These are phyloP conservation scores for Eremophila alpestris DNA, from an alignment of 2,797 vertebrate genomes.

Conservation along the genomic window DNA sequence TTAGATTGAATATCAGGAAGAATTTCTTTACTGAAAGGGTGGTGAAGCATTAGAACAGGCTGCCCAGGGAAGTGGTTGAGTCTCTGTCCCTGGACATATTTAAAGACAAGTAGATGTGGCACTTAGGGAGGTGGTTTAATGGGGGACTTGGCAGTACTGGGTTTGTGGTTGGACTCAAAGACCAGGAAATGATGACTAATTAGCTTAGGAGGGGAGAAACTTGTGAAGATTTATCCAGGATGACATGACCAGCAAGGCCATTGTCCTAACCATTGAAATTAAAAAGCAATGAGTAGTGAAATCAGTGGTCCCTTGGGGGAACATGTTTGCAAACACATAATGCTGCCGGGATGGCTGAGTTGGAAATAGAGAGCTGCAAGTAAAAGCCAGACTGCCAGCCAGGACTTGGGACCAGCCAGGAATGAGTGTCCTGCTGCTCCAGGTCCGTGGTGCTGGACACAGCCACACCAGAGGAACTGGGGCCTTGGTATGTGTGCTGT, in stretches of 20 bases:
- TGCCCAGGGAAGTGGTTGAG: background rate
- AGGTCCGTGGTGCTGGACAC: background rate
- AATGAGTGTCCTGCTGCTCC: background rate
- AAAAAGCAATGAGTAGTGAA: background rate
- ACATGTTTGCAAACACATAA: background rate
- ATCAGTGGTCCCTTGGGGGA: background rate
- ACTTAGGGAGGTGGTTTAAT: background rate
- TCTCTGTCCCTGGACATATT: background rate
- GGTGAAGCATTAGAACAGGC: background rate
- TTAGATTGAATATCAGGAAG: background rate
- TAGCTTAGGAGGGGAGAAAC: background rate
- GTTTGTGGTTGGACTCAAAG: background rate
- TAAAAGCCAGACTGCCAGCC: background rate
- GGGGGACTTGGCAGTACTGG: background rate
- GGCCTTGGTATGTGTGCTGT: background rate
- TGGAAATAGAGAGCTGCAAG: accelerated
- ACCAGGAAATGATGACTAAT: background rate
- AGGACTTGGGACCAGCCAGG: background rate
- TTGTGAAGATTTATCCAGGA: background rate
- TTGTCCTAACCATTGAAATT: background rate
- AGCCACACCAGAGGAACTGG: background rate
- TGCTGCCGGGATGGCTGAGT: background rate
- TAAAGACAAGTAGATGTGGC: background rate
- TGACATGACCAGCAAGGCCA: background rate
- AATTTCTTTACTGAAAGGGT: background rate